Base-by-base conservation (phyloP, 2,797 vertebrate genomes). In the Sebastes itinus region DNA sequence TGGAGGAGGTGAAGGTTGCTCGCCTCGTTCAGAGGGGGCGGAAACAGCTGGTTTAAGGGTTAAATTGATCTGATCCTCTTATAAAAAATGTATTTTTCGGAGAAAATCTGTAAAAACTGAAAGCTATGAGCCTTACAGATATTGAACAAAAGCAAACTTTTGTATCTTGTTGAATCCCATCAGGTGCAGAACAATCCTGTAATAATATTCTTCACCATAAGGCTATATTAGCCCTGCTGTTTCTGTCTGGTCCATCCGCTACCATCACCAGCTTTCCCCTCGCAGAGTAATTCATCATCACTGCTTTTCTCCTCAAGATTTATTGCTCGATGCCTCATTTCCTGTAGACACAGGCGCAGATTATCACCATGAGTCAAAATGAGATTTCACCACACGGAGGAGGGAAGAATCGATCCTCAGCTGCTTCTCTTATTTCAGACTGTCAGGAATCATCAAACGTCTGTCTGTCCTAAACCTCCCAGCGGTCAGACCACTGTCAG, bases 251-350 rank as follows among this genome's bases (percentile, higher is more conserved):
- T 82, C 33, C 55, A 4, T 38, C 46, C 46, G 35, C 23, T 7
- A 58, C 9, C 32, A 49, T 63, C 61, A 63, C 69, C 83, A 72
- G 78, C 61, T 71, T 38, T 32, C 52, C 28, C 33, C 49, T 70
- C 9, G 1, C 23, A 5, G 6, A 12, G 38, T 55, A 32, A 88
- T 83, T 73, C 63, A 81, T 84, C 78, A 77, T 61, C 22, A n/a
- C 66, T 6, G 62, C 61, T 72, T 49, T 46, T 25, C 64, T 42
- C 28, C 56, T 55, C 1, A 69, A 64, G 72, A 86, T 77, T 66
- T 80, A 78, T 89, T 33, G 4, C 73, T 32, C 6, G 12, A 55
- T 49, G 32, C 42, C 71, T 87, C 82, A 73, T 82, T 80, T 78
- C 56, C 82, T 46, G 27, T 28, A 58, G 72, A 82, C 65, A 30